Base-by-base conservation (phyloP, 2,888 invertebrate species). In the Idaea biselata region DNA sequence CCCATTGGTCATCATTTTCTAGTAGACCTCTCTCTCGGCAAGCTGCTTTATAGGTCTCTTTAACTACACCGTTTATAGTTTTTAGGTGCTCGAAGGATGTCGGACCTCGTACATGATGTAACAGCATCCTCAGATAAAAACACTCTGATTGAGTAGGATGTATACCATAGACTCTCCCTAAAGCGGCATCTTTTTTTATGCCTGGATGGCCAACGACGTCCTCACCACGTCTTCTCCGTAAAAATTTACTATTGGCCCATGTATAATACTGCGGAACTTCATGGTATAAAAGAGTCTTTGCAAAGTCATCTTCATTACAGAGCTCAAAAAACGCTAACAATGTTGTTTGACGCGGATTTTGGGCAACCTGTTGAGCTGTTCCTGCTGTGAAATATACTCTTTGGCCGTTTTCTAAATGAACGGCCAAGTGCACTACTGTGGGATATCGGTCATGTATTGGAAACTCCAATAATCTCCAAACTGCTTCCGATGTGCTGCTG, bases 261-360 rank as follows among this genome's bases (percentile, higher is more conserved):
- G 65, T 68, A 32, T 71, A 75, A 55, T 73, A 76, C 3, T 67
- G 66, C 0, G 72, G 72, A 6, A 73, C 67, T 71, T 73, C 70
- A 16, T 63, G 59, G 18, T 73, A 72, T 1, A 69, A 17, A 18
- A 73, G 60, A 17, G 71, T 72, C 56, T 67, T 71, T 7, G 72
- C 72, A 33, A 73, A 75, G 59, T 67, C 69, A 54, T 73, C 75
- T 2, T n/a, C 16, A 18, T 67, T 62, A 53, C 72, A 68, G 6
- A 71, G 60, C 0, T 59, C 55, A 60, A 73, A 70, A 25, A 25
- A 25, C 25, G 25, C 25, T 25, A 5, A 3, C 1, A 25, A 5
- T 5, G 25, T 25, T 25, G 25, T 25, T 3, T 1, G 5, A 25
- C 3, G 25, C 1, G 25, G 25, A 25, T 25, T 25, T n/a, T n/a